phyloP scores from a whole-genome alignment of 1,140 invertebrate genomes.

The Pseudomyrmex dendroicus region DNA sequence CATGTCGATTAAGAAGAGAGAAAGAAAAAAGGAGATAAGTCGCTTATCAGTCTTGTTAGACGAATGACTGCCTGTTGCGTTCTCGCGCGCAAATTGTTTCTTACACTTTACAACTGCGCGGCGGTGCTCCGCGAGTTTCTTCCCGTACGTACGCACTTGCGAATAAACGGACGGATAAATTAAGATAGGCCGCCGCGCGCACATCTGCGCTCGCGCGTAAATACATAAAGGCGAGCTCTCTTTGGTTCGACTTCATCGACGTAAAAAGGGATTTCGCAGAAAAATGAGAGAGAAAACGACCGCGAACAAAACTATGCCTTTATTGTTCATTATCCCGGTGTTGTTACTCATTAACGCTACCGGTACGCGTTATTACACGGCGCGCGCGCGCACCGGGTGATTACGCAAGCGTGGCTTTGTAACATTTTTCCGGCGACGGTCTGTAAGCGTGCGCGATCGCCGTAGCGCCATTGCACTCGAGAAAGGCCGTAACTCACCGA shows the following conservation, averaged over 20 bases:
- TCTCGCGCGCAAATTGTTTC: background rate
- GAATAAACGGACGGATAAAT: constrained; percentile 37
- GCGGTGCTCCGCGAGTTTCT: constrained; percentile 15
- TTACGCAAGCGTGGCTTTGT: constrained; percentile 38
- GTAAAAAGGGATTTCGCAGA: constrained; percentile 11
- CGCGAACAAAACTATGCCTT: constrained; percentile 44
- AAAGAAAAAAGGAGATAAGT: background rate
- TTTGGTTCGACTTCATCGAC: constrained; percentile 34
- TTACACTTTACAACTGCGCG: background rate
- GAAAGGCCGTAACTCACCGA: constrained; percentile 12
- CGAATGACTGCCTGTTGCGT: background rate
- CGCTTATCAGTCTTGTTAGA: background rate
- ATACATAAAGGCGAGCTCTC: constrained; percentile 1
- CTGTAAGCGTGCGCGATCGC: background rate
- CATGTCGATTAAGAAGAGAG: background rate
- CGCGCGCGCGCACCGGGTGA: constrained; percentile 17
- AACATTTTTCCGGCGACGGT: constrained; percentile 46
- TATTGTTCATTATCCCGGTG: constrained; percentile 61
- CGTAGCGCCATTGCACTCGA: constrained; percentile 6
- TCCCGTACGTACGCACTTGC: background rate
- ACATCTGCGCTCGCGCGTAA: constrained; percentile 22
- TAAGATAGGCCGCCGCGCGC: constrained; percentile 19
- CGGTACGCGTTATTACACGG: constrained; percentile 35
- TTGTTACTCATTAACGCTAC: constrained; percentile 62
- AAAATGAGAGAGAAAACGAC: constrained; percentile 13